Percentiles rank a stretch among this genome's conserved stretches.
These are phyloP conservation scores for Apodemia mormo DNA, from an alignment of 2,888 invertebrate species.

Conservation along the genomic window DNA sequence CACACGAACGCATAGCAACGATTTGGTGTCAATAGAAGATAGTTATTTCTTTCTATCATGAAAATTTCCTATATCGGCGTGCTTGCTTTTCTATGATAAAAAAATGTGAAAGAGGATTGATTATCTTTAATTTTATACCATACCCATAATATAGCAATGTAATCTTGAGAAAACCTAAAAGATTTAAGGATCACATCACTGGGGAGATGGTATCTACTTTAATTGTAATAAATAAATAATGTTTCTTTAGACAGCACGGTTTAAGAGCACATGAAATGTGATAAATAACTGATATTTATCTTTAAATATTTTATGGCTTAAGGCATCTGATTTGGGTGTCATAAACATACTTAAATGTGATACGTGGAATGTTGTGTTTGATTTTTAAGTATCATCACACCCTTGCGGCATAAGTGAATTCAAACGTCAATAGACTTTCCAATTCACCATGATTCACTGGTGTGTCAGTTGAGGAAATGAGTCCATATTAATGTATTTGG, in stretches of 20 bases:
- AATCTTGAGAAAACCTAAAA: conserved; percentile 44
- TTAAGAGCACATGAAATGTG: conserved; percentile 28
- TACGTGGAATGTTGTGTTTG: background rate
- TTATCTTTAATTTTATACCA: conserved; percentile 32
- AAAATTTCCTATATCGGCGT: too few species aligned
- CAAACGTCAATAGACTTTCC: too few species aligned
- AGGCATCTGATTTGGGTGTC: background rate
- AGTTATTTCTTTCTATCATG: too few species aligned
- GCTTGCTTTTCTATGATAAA: too few species aligned
- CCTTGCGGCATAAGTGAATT: too few species aligned
- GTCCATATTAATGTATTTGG: too few species aligned
- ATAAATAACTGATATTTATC: conserved; percentile 32
- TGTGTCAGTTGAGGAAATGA: too few species aligned
- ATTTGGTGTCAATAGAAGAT: too few species aligned
- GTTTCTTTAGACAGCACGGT: conserved; percentile 34
- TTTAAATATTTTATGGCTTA: conserved; percentile 28
- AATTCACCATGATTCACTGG: too few species aligned
- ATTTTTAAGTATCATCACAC: background rate
- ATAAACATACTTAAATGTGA: background rate
- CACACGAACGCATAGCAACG: too few species aligned
- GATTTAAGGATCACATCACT: conserved; percentile 40
- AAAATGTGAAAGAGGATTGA: too few species aligned
- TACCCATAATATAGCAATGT: conserved; percentile 30
- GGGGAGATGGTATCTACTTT: conserved; percentile 40
- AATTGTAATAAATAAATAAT: conserved; percentile 45